Evolutionary conservation across 1,140 invertebrate species (phyloP).

Genomic region (Myzus persicae): DNA sequence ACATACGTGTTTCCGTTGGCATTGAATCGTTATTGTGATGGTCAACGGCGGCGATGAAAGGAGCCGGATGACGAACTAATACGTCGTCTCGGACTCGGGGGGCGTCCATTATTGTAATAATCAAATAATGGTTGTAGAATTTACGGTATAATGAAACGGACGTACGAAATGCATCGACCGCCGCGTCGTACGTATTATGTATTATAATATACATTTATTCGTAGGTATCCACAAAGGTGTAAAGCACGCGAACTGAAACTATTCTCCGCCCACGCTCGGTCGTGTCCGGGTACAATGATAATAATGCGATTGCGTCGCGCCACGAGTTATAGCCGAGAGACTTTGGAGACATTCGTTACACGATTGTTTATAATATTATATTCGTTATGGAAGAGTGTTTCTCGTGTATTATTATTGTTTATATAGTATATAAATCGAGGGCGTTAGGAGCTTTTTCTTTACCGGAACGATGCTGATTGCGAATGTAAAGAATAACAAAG

Average conservation of each 20-base stretch:
- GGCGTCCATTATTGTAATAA: background rate
- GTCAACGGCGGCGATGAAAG: constrained; percentile 20
- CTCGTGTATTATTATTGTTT: background rate
- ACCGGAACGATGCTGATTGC: constrained; percentile 6
- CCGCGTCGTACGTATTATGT: background rate
- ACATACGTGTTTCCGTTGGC: constrained; percentile 19
- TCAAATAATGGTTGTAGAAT: background rate
- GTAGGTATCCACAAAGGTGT: background rate
- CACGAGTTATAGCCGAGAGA: background rate
- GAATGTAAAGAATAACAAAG: background rate
- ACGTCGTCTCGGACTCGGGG: background rate
- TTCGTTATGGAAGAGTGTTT: background rate
- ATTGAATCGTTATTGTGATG: constrained; percentile 33
- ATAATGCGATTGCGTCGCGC: background rate
- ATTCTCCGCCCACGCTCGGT: background rate
- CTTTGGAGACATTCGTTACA: background rate
- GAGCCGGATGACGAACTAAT: constrained; percentile 25
- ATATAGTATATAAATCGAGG: background rate
- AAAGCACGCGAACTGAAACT: background rate
- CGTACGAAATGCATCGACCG: background rate
- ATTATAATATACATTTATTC: no score
- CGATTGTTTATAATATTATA: background rate
- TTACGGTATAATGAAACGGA: constrained; percentile 13
- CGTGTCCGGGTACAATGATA: background rate
- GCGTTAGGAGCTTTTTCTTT: background rate